Evolutionary conservation across 2,113 vertebrate genomes (phyloP).

Genomic region (Ranitomeya variabilis): DNA sequence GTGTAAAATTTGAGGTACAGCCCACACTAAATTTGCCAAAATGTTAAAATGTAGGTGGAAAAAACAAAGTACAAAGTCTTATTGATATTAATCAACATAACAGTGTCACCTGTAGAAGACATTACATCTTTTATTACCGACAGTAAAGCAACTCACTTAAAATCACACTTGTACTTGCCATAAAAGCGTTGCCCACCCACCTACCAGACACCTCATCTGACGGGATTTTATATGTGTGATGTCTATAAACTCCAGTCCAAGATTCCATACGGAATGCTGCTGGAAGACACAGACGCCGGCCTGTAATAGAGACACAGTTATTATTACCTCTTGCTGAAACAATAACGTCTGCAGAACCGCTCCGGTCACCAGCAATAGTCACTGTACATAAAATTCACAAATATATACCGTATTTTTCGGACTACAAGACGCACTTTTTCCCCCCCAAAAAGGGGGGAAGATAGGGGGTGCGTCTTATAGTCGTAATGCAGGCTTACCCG

Average conservation of each 20-base stretch:
- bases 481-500: too few species aligned
- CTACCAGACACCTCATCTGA: constrained; percentile 30
- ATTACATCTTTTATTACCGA: constrained; percentile 18
- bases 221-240: constrained; percentile 34
- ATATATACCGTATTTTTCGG: too few species aligned
- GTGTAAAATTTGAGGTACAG: too few species aligned
- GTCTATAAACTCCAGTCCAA: constrained; percentile 37
- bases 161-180: constrained; percentile 9
- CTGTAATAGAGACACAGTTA: background rate
- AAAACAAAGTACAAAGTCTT: background rate
- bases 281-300: constrained; percentile 9
- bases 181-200: constrained; percentile 22
- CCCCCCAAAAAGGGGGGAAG: too few species aligned
- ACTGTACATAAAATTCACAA: background rate
- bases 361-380: background rate
- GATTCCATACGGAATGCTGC: constrained; percentile 13
- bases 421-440: too few species aligned
- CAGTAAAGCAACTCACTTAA: constrained; percentile 33
- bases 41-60: background rate
- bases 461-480: too few species aligned
- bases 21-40: background rate
- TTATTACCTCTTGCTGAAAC: background rate
- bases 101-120: constrained; percentile 16
- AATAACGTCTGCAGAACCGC: background rate
- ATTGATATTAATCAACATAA: background rate